phyloP scores from a whole-genome alignment of 2,888 invertebrate genomes.

The Aethes cnicana region DNA sequence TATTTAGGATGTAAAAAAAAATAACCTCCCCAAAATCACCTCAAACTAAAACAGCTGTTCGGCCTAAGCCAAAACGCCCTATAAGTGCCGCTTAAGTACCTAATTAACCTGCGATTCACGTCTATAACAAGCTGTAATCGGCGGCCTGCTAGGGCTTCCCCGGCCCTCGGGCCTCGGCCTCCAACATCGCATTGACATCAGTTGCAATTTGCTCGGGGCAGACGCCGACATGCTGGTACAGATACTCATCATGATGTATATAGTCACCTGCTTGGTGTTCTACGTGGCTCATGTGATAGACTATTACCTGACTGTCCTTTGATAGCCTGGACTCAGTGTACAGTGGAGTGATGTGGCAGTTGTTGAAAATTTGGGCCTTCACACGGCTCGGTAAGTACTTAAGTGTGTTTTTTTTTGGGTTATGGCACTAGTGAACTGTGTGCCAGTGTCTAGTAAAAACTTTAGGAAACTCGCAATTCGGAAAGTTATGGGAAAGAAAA shows the following conservation, averaged over 20 bases:
- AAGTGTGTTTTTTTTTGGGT: not conserved
- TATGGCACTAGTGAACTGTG: too few relatives aligned
- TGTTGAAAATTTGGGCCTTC: constrained; percentile 42
- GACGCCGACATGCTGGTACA: constrained; percentile 80
- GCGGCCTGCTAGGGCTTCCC: constrained; percentile 46
- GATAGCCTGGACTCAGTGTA: constrained; percentile 30
- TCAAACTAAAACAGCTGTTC: not conserved
- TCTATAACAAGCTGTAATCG: constrained; percentile 33
- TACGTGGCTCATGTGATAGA: constrained; percentile 77
- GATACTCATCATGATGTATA: constrained; percentile 78
- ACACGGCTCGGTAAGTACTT: constrained; percentile 57
- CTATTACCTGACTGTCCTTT: constrained; percentile 63
- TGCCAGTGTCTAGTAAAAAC: too few relatives aligned
- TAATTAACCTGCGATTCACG: constrained; percentile 26
- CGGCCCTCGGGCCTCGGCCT: constrained; percentile 4
- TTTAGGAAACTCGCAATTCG: too few relatives aligned
- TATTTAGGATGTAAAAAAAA: too few relatives aligned
- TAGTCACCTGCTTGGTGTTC: constrained; percentile 72
- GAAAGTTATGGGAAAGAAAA: too few relatives aligned
- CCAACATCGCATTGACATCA: too few relatives aligned
- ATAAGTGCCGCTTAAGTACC: constrained; percentile 26
- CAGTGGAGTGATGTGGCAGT: constrained; percentile 38
- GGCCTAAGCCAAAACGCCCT: constrained; percentile 18
- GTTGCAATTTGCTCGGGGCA: too few relatives aligned
- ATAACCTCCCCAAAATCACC: not conserved